phyloP scores from a whole-genome alignment of 2,797 vertebrate species.

The Gymnothorax javanicus region DNA sequence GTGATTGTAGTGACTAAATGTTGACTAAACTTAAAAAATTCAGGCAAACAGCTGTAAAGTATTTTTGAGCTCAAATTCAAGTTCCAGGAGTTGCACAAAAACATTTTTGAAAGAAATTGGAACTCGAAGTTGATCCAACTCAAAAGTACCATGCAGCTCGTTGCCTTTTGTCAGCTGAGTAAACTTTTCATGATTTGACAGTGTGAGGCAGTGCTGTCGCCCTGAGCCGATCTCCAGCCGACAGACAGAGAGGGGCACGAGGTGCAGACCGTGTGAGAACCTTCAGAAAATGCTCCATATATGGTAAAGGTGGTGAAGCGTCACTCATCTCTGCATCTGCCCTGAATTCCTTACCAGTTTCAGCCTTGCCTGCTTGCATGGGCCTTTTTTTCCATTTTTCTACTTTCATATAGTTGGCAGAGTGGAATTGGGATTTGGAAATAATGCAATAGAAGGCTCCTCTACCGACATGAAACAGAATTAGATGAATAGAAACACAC shows the following conservation, averaged over 20 bases:
- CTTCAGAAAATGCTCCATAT: conserved; percentile 30
- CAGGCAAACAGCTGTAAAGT: no score
- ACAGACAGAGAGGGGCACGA: not conserved
- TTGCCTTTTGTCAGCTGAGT: no score
- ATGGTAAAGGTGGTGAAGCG: conserved; percentile 9
- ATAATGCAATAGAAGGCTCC: conserved; percentile 15
- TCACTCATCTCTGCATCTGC: conserved; percentile 13
- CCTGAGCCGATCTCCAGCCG: conserved; percentile 9
- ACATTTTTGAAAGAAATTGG: no score
- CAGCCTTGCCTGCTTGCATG: not conserved
- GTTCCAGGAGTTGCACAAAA: no score
- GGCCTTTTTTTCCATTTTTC: not conserved
- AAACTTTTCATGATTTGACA: not conserved
- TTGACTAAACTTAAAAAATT: not conserved
- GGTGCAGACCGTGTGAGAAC: not conserved
- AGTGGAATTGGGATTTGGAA: not conserved
- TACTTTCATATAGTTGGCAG: not conserved
- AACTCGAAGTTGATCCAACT: no score
- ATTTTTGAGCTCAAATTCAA: no score
- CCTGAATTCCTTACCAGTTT: conserved; percentile 20
- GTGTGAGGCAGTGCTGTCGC: not conserved
- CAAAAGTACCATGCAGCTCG: no score
- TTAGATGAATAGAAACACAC: not conserved
- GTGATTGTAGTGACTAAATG: conserved; percentile 10
- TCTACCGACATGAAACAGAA: conserved; percentile 14